phyloP scores from a whole-genome alignment of 2,113 vertebrate species.

The Clupea harengus region DNA sequence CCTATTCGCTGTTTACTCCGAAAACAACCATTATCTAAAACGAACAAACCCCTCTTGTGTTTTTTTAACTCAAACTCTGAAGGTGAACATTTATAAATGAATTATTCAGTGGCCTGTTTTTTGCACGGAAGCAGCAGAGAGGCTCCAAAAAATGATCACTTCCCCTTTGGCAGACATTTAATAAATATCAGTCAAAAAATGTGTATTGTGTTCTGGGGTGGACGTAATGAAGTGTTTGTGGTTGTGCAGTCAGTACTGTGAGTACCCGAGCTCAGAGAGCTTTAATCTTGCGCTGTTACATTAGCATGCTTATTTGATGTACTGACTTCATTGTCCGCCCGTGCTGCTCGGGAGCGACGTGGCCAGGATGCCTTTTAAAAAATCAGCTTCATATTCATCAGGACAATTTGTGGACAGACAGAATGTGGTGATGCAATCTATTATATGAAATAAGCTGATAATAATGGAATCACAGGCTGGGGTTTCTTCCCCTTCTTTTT shows the following conservation, averaged over 20 bases:
- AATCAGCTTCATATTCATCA: slow-evolving; percentile 17
- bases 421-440: slow-evolving; percentile 26
- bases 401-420: slow-evolving; percentile 13
- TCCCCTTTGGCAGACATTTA: not conserved
- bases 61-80: not conserved
- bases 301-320: slow-evolving; percentile 43
- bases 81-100: not conserved
- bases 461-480: slow-evolving; percentile 30
- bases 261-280: not conserved
- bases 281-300: slow-evolving; percentile 30
- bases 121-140: not conserved
- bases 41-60: not conserved
- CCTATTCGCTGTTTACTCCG: not conserved
- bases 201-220: slow-evolving; percentile 12
- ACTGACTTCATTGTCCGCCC: slow-evolving; percentile 21
- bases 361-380: slow-evolving; percentile 1
- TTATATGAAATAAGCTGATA: slow-evolving; percentile 30
- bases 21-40: not conserved
- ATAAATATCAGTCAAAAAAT: slow-evolving; percentile 40
- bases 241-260: slow-evolving; percentile 34
- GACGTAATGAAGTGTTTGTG: slow-evolving; percentile 34
- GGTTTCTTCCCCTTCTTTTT: not conserved
- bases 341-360: not conserved
- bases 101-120: not conserved
- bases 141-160: not conserved